Percentiles rank a stretch among this genome's conserved stretches.
Evolutionary conservation across 2,113 vertebrate genomes (phyloP).

Genomic region (Stigmatopora argus): DNA sequence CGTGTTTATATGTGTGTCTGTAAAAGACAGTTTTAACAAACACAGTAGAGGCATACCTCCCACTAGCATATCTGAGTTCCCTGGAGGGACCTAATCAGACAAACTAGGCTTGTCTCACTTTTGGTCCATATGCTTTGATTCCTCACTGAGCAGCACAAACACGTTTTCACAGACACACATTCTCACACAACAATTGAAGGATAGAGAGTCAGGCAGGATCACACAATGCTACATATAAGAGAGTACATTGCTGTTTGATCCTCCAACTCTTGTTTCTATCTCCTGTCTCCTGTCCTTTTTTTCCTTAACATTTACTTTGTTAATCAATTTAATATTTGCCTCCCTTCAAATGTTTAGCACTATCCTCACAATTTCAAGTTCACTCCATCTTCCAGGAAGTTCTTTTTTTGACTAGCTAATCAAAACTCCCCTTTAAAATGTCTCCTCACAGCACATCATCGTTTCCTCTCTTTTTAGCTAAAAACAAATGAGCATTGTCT

Average conservation of each 20-base stretch:
- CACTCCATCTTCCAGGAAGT: not conserved
- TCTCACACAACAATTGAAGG: not conserved
- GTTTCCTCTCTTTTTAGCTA: conserved; percentile 34
- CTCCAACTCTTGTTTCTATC: not conserved
- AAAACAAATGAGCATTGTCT: conserved; percentile 60
- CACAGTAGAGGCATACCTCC: conserved; percentile 16
- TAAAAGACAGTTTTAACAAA: conserved; percentile 16
- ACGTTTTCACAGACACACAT: conserved; percentile 3
- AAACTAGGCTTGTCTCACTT: conserved; percentile 45
- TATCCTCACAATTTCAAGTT: not conserved
- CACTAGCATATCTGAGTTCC: conserved; percentile 32
- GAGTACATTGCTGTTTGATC: not conserved
- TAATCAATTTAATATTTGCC: not conserved
- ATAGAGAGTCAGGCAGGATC: not conserved
- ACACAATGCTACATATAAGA: not conserved
- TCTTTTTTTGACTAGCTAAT: not conserved
- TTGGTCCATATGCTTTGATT: conserved; percentile 39
- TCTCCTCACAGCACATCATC: conserved; percentile 16
- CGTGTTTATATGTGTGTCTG: conserved; percentile 2
- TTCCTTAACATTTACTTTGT: not conserved
- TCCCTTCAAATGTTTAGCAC: not conserved
- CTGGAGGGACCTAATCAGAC: conserved; percentile 48
- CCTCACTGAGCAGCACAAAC: conserved; percentile 31
- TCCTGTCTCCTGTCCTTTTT: conserved; percentile 1
- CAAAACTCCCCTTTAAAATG: not conserved